Base-by-base conservation (phyloP, 1,140 invertebrate genomes). In the Drosophila tristis region DNA sequence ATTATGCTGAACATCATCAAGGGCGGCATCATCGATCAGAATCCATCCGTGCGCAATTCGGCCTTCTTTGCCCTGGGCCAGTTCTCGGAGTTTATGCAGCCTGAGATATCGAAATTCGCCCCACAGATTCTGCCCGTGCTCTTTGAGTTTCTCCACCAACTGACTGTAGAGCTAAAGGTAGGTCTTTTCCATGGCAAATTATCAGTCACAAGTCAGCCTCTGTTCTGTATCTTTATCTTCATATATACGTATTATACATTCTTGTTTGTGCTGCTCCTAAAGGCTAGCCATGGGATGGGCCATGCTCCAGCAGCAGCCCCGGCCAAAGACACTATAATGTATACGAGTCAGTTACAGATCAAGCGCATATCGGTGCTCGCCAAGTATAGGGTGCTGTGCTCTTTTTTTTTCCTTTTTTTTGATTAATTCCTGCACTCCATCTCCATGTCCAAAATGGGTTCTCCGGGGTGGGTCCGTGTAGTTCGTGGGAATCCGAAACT, bases 51-150 rank as follows among this genome's bases (percentile, higher is more conserved):
- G 29, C 93, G 95, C 39, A 96, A 96, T 92, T 94, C 96, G 5
- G 96, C 96, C 0, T 93, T 97, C 9, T 97, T 96, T 92, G 95
- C 96, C 1, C 92, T 97, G 1, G 96, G 96, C 0, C 96, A 97
- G 90, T 97, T 97, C 91, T 95, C 96, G 0, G 96, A 97, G 91
- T 94, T 95, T 93, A 91, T 97, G 20, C 96, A 97, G 91, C 94
- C 94, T 0, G 94, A 94, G 13, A 96, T 97, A 26, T 96, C 95
- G 56, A 94, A 95, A 54, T 97, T 94, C 90, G 94, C 96, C 0
- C 91, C 94, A 1, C 94, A 96, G 68, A 85, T 97, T 15, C 84
- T 97, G 35, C 96, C 96, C 2, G 93, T 97, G 26, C 91, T 97
- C 0, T 96, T 97, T 78, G 93, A 96, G 51, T 96, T 95, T 75